Percentiles rank a stretch among this genome's conserved stretches.
These are phyloP conservation scores for Hippasteria phrygiana DNA, from an alignment of 53 echinoderm and acorn worm species.

Conservation along the genomic window DNA sequence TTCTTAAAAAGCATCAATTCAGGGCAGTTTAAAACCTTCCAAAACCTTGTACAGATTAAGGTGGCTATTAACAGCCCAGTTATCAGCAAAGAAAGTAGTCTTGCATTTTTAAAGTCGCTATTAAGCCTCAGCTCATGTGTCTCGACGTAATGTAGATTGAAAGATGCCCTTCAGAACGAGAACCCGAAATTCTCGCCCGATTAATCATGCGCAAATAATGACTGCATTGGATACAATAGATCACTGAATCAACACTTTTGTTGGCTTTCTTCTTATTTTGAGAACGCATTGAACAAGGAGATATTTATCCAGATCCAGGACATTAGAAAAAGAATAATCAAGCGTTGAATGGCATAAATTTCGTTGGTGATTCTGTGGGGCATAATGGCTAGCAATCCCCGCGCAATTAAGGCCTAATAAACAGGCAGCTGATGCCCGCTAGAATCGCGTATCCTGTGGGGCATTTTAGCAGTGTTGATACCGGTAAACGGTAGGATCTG, in stretches of 20 bases:
- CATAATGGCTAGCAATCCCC: not conserved
- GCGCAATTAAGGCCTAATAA: slow-evolving; percentile 28
- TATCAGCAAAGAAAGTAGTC: not conserved
- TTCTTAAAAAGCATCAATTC: not conserved
- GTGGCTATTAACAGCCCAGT: not conserved
- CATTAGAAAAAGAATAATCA: slow-evolving; percentile 21
- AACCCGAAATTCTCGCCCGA: slow-evolving; percentile 21
- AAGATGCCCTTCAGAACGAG: not conserved
- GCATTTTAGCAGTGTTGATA: not conserved
- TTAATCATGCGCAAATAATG: not conserved
- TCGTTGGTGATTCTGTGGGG: slow-evolving; percentile 31
- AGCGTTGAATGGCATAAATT: slow-evolving; percentile 28
- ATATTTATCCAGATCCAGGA: slow-evolving; percentile 17
- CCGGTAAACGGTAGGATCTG: slow-evolving; percentile 11
- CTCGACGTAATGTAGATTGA: not conserved
- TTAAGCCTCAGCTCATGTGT: not conserved
- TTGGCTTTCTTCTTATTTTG: slow-evolving; percentile 15
- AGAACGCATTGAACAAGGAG: slow-evolving; percentile 30
- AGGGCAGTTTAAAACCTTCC: slow-evolving; percentile 18
- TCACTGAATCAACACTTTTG: slow-evolving; percentile 22
- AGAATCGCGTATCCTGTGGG: not conserved
- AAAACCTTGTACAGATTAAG: slow-evolving; percentile 57
- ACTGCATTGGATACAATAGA: not conserved
- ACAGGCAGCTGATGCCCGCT: slow-evolving; percentile 38
- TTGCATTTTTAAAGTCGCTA: not conserved